These are phyloP conservation scores for Dryoscopus gambensis DNA, from an alignment of 2,113 vertebrate species.

Conservation along the genomic window DNA sequence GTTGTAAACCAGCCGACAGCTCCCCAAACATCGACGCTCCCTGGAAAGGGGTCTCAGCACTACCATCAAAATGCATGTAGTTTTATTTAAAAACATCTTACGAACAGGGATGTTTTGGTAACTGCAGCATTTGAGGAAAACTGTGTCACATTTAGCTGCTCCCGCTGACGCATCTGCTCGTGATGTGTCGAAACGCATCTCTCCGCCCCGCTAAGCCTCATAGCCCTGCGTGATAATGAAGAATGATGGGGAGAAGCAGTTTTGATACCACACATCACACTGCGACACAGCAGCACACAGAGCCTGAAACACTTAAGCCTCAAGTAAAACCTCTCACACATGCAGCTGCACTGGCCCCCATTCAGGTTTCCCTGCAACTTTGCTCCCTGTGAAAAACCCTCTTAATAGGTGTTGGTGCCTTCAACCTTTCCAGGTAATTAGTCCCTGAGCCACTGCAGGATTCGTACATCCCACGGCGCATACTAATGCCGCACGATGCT, in stretches of 20 bases:
- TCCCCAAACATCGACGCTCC: not conserved
- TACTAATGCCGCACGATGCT: not conserved
- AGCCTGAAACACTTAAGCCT: not conserved
- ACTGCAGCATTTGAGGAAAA: not conserved
- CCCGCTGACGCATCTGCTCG: not conserved
- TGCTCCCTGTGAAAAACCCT: not conserved
- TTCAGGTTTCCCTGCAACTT: not conserved
- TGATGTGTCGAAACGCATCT: not conserved
- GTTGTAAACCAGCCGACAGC: not conserved
- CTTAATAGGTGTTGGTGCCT: constrained; percentile 1
- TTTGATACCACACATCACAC: not conserved
- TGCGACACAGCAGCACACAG: not conserved
- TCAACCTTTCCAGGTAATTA: constrained; percentile 43
- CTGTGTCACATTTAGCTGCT: not conserved
- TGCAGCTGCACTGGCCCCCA: not conserved
- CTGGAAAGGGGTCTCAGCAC: not conserved
- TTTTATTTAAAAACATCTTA: not conserved
- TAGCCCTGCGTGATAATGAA: not conserved
- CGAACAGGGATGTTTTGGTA: not conserved
- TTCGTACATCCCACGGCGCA: not conserved
- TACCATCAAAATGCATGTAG: not conserved
- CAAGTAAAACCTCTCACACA: not conserved
- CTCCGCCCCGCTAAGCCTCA: not conserved
- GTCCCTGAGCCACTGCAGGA: not conserved
- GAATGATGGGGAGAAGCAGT: not conserved